Evolutionary conservation across 2,797 vertebrate species (phyloP).

Genomic region (Serranus cabrilla): DNA sequence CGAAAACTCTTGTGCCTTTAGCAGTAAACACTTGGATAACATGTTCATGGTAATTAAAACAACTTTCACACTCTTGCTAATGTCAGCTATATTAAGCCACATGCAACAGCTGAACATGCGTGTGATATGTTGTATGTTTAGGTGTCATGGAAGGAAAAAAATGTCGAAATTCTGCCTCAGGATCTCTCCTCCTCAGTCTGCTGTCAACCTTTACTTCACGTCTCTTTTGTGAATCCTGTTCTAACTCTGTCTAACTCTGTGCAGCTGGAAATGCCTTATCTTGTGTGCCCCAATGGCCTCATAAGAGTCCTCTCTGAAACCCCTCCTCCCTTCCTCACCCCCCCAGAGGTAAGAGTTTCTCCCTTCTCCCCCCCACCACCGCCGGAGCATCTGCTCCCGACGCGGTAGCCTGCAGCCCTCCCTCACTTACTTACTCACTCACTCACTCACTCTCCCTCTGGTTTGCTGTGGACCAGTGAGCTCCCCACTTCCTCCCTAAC

Average conservation of each 20-base stretch:
- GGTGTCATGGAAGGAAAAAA: neutral
- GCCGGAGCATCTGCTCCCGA: constrained; percentile 64
- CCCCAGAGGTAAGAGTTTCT: constrained; percentile 82
- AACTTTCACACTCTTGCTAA: neutral
- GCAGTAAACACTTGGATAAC: neutral
- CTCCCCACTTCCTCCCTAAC: constrained; percentile 43
- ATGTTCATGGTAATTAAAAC: constrained; percentile 10
- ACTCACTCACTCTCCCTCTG: constrained; percentile 26
- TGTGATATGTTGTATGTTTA: neutral
- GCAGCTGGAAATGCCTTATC: constrained; percentile 86
- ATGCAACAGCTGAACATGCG: neutral
- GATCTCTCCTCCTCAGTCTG: constrained; percentile 24
- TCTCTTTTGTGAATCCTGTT: constrained; percentile 50
- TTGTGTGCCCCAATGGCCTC: constrained; percentile 80
- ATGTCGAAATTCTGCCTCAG: constrained; percentile 8
- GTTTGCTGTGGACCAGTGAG: constrained; percentile 58
- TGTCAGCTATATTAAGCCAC: neutral
- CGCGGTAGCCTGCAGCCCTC: constrained; percentile 70
- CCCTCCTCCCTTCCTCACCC: constrained; percentile 77
- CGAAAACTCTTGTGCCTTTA: neutral
- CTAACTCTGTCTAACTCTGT: constrained; percentile 74
- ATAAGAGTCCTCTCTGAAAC: constrained; percentile 77
- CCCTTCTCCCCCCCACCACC: constrained; percentile 12
- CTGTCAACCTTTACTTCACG: constrained; percentile 36
- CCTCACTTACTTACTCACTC: neutral